These are phyloP conservation scores for Amaurobius ferox DNA, from an alignment of 2,888 invertebrate species.

Conservation along the genomic window DNA sequence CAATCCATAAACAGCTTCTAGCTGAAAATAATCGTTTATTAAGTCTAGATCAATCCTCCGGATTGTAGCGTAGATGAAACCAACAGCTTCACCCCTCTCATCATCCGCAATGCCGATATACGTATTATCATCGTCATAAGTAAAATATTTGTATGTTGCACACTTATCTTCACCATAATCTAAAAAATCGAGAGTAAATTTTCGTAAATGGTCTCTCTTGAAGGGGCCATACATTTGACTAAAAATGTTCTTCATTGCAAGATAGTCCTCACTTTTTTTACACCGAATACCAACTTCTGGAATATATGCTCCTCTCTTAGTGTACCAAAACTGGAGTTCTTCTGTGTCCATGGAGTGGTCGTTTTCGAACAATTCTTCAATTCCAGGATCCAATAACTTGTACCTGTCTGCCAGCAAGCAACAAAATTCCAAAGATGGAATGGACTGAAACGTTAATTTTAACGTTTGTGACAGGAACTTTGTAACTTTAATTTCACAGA, in stretches of 20 bases:
- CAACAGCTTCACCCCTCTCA: slow-evolving; percentile 34
- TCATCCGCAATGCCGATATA: slow-evolving; percentile 42
- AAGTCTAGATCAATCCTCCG: slow-evolving; percentile 34
- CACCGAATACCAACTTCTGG: slow-evolving; percentile 45
- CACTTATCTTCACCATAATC: slow-evolving; percentile 54
- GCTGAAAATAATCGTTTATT: slow-evolving; percentile 44
- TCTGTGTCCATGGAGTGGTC: background rate
- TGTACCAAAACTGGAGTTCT: slow-evolving; percentile 15
- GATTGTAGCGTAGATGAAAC: slow-evolving; percentile 49
- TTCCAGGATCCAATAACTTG: background rate
- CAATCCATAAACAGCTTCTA: slow-evolving; percentile 49
- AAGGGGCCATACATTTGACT: slow-evolving; percentile 47
- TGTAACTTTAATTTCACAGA: slow-evolving; percentile 6
- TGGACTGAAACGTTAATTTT: slow-evolving; percentile 24
- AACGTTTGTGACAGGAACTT: slow-evolving; percentile 15
- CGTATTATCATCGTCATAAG: slow-evolving; percentile 50
- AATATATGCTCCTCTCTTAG: slow-evolving; percentile 1
- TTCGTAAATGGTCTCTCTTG: background rate
- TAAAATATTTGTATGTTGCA: slow-evolving; percentile 49
- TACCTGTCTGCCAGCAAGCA: slow-evolving; percentile 17
- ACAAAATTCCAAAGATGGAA: slow-evolving; percentile 33
- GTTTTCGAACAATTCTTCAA: slow-evolving; percentile 6
- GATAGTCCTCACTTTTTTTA: slow-evolving; percentile 46
- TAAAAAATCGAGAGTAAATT: slow-evolving; percentile 49
- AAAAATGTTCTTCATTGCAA: slow-evolving; percentile 44